phyloP scores from a whole-genome alignment of 2,888 invertebrate species.

The Orthosia gothica region DNA sequence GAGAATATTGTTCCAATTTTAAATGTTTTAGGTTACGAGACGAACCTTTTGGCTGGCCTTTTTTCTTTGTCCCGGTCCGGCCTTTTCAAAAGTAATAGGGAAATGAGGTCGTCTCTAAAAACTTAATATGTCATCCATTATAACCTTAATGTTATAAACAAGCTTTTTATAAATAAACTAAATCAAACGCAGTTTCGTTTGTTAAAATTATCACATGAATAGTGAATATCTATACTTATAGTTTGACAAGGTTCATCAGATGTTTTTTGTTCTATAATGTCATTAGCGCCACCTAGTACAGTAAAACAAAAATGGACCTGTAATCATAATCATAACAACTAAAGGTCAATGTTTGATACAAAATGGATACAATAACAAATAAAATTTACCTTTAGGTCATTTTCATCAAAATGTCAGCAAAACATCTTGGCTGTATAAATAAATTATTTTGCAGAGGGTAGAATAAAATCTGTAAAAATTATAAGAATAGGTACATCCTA shows the following conservation, averaged over 20 bases:
- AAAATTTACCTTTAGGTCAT: constrained; percentile 15
- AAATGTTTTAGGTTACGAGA: not conserved
- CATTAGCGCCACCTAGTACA: constrained; percentile 37
- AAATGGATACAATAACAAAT: constrained; percentile 4
- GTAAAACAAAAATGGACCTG: not conserved
- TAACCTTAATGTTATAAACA: constrained; percentile 3
- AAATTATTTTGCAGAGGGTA: constrained; percentile 5
- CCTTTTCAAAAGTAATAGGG: not conserved
- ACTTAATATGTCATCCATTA: not conserved
- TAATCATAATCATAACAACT: not conserved
- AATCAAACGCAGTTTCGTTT: constrained; percentile 44
- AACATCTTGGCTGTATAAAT: not conserved
- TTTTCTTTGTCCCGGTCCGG: not conserved
- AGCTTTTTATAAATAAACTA: constrained; percentile 2
- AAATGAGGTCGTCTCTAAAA: not conserved
- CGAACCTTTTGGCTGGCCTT: not conserved
- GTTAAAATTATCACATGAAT: constrained; percentile 1
- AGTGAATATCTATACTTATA: too few species aligned
- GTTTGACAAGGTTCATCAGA: constrained; percentile 9
- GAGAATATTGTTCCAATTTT: constrained; percentile 8
- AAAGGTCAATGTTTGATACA: constrained; percentile 19
- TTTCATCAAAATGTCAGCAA: constrained; percentile 8
- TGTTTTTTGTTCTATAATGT: constrained; percentile 17
- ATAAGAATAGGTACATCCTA: not conserved
- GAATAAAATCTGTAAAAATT: not conserved